Conservation (phyloP, 2,797 vertebrate species). For the Eulemur rubriventer region DNA sequence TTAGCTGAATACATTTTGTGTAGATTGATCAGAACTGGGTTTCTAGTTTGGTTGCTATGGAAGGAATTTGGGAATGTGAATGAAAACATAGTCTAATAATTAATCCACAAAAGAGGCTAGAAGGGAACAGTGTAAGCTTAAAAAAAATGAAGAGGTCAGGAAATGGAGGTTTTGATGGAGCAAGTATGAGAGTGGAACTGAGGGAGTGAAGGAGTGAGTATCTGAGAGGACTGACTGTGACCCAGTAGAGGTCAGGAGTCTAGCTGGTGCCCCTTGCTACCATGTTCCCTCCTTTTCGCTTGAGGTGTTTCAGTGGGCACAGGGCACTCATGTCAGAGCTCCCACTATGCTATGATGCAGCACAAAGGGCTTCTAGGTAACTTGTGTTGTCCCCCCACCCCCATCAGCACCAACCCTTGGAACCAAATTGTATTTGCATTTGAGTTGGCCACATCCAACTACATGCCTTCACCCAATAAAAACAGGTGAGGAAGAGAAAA, state of each 20-base stretch:
- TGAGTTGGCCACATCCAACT: neutral
- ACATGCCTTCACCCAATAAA: neutral
- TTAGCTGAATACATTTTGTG: neutral
- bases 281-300: neutral
- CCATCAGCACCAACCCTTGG: neutral
- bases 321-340: accelerated
- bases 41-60: neutral
- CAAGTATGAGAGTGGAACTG: neutral
- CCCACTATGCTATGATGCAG: neutral
- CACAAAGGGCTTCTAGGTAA: neutral
- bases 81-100: neutral
- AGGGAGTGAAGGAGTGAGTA: neutral
- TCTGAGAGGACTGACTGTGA: neutral
- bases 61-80: neutral
- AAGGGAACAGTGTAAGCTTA: neutral
- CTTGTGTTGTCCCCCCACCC: neutral
- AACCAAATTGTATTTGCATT: neutral
- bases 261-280: too few relatives aligned
- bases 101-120: neutral
- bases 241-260: neutral
- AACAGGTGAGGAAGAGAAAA: neutral
- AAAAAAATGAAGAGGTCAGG: neutral
- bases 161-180: neutral
- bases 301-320: neutral
- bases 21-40: neutral